Conservation (phyloP, 1,140 invertebrate species). For the Alviniconcha marisindica region DNA sequence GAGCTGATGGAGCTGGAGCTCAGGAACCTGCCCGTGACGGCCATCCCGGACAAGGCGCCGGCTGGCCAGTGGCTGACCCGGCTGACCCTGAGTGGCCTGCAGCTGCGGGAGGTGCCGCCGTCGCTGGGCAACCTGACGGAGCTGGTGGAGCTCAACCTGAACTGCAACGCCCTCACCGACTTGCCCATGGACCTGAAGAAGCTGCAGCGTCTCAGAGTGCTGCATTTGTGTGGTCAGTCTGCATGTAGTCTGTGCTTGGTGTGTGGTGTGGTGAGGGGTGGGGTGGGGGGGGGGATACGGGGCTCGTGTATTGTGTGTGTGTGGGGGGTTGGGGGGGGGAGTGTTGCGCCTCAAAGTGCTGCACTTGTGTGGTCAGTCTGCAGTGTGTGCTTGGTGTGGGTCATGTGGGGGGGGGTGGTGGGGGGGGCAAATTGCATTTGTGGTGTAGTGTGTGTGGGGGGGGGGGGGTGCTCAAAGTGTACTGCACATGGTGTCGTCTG, state of each 20-base stretch:
- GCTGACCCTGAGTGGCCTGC: conserved; percentile 52
- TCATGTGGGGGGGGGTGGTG: too few relatives aligned
- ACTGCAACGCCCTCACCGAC: conserved; percentile 56
- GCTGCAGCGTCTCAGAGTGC: conserved; percentile 55
- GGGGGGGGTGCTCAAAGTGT: too few relatives aligned
- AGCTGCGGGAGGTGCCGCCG: conserved; percentile 51
- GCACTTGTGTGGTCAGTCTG: too few relatives aligned
- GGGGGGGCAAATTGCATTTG: background rate
- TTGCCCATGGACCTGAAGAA: conserved; percentile 57
- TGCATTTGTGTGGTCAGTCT: conserved; percentile 60
- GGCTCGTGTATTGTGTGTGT: too few relatives aligned
- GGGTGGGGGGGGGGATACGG: background rate
- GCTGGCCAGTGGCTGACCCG: conserved; percentile 47
- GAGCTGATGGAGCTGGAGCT: conserved; percentile 27
- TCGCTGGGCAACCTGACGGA: conserved; percentile 51
- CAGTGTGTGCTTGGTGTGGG: too few relatives aligned
- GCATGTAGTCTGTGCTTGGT: background rate
- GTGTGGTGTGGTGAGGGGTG: background rate
- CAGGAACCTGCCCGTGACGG: conserved; percentile 41
- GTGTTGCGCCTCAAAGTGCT: background rate
- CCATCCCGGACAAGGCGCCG: conserved; percentile 50
- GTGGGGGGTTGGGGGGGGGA: background rate
- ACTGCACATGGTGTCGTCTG: too few relatives aligned
- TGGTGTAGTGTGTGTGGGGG: too few relatives aligned
- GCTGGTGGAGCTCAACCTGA: conserved; percentile 56